Percentiles rank a stretch among this genome's conserved stretches.
Conservation (phyloP, 2,888 invertebrate species). For the Petrolisthes cinctipes region DNA sequence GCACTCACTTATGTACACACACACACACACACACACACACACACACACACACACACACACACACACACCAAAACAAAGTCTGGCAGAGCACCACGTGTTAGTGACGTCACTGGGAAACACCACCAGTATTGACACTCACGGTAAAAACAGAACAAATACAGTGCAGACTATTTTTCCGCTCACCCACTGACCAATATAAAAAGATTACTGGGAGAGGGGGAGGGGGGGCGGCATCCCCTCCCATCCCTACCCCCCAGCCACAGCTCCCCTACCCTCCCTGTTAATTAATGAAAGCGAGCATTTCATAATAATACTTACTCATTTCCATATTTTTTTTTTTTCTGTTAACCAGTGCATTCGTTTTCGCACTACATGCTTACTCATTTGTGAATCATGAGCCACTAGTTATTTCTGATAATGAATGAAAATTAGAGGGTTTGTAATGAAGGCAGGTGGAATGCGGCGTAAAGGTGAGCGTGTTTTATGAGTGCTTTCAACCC, state of each 20-base stretch:
- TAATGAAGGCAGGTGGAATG: neutral
- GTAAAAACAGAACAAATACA: conserved; percentile 31
- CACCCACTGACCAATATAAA: conserved; percentile 39
- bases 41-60: conserved; percentile 34
- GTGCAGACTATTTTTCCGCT: conserved; percentile 25
- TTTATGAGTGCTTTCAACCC: neutral
- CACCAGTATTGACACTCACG: neutral
- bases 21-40: conserved; percentile 32
- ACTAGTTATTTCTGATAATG: neutral
- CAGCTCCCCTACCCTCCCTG: neutral
- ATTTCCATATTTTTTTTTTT: conserved; percentile 33
- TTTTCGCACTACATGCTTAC: conserved; percentile 21
- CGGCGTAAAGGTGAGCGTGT: neutral
- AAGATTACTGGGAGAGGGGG: conserved; percentile 6
- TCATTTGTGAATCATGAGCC: conserved; percentile 21
- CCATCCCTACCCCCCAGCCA: neutral
- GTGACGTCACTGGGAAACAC: conserved; percentile 29
- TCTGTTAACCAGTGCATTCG: neutral
- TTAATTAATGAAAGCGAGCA: conserved; percentile 39
- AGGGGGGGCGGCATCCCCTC: neutral
- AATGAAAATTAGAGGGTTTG: neutral
- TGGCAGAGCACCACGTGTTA: neutral
- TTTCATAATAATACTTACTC: conserved; percentile 28
- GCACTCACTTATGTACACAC: neutral
- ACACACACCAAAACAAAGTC: conserved; percentile 35